Conservation (phyloP, 2,888 invertebrate species). For the Trissonchulus latispiculum region DNA sequence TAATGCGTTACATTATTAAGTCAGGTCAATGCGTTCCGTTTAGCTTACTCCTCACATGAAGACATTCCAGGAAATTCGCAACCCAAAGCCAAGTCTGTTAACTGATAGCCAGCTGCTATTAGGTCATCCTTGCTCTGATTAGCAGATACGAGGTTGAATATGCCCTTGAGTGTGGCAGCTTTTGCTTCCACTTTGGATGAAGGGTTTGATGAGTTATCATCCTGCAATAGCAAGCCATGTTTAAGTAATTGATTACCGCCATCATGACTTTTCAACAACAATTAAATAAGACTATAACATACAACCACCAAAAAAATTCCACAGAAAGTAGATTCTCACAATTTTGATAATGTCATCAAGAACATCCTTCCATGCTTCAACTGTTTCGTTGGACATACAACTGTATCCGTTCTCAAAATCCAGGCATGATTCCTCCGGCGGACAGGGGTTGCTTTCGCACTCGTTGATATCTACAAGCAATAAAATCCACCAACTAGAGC, state of each 20-base stretch:
- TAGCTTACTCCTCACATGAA: background rate
- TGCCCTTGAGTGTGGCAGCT: background rate
- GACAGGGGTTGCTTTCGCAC: conserved; percentile 12
- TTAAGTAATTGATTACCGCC: no score
- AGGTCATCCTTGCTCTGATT: background rate
- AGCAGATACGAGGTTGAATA: background rate
- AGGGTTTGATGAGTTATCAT: no score
- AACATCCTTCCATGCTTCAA: no score
- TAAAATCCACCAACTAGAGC: no score
- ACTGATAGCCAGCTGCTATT: background rate
- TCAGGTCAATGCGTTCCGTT: no score
- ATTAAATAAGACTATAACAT: no score
- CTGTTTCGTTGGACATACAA: background rate
- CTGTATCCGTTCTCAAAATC: conserved; percentile 8
- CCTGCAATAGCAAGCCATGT: no score
- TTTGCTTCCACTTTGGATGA: background rate
- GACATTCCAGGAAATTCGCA: background rate
- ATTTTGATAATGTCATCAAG: no score
- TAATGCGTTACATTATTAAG: no score
- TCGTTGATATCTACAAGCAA: conserved; percentile 4
- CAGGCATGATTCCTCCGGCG: background rate
- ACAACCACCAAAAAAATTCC: no score
- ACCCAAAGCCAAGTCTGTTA: background rate
- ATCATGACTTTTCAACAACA: no score
- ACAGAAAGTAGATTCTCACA: no score